Percentiles rank a stretch among this genome's conserved stretches.
Conservation (phyloP, 2,113 vertebrate species). For the Chamaea fasciata region DNA sequence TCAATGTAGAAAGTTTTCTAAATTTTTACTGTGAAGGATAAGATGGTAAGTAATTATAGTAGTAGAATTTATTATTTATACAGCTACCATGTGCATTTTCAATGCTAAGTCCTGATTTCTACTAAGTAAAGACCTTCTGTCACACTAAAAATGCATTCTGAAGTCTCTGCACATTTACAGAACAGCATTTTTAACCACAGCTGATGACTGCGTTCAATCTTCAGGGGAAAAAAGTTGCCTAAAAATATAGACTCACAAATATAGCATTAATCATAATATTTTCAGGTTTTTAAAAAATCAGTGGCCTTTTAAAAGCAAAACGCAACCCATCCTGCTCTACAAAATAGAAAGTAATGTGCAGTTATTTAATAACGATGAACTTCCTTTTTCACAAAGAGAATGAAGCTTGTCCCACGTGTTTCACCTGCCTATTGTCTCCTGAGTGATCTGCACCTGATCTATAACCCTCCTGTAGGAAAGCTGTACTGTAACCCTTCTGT, state of each 20-base stretch:
- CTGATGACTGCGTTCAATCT: constrained; percentile 4
- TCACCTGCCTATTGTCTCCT: not conserved
- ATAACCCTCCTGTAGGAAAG: not conserved
- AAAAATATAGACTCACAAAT: constrained; percentile 25
- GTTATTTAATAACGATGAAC: not conserved
- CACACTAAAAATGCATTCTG: constrained; percentile 38
- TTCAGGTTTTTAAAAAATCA: constrained; percentile 1
- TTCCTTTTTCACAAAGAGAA: not conserved
- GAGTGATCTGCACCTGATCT: not conserved
- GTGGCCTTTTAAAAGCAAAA: not conserved
- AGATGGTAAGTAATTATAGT: constrained; percentile 17
- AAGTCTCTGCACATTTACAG: constrained; percentile 44
- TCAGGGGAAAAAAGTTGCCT: not conserved
- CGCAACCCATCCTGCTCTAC: not conserved
- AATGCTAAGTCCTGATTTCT: not conserved
- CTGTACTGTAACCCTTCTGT: not conserved
- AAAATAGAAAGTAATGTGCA: not conserved
- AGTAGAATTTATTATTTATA: constrained; percentile 57
- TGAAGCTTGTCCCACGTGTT: not conserved
- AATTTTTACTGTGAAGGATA: not conserved
- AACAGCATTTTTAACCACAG: constrained; percentile 35
- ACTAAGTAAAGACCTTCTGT: constrained; percentile 43
- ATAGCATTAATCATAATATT: not conserved
- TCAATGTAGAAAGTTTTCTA: not conserved
- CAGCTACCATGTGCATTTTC: constrained; percentile 15